Conservation (phyloP, 2,888 invertebrate species). For the Osmoderma eremita region DNA sequence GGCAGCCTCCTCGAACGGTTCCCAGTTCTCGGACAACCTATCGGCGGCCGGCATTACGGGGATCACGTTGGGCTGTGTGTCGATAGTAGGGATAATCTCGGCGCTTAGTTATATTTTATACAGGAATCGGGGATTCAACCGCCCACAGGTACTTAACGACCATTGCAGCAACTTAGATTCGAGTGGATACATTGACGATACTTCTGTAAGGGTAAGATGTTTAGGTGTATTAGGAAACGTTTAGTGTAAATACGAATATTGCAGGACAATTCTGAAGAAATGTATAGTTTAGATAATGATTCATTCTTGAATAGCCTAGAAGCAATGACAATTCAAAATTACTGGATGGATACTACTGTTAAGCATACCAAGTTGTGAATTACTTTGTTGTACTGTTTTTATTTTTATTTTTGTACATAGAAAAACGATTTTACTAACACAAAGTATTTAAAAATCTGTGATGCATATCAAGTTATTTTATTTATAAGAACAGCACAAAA, state of each 20-base stretch:
- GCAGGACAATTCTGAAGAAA: slow-evolving; percentile 92
- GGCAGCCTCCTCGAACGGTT: slow-evolving; percentile 39
- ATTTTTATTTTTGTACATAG: slow-evolving; percentile 8
- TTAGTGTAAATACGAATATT: slow-evolving; percentile 57
- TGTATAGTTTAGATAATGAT: slow-evolving; percentile 94
- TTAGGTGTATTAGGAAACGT: slow-evolving; percentile 37
- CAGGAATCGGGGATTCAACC: slow-evolving; percentile 78
- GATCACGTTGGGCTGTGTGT: slow-evolving; percentile 75
- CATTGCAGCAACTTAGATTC: slow-evolving; percentile 87
- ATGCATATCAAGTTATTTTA: slow-evolving; percentile 58
- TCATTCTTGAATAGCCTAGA: slow-evolving; percentile 92
- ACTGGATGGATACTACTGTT: slow-evolving; percentile 92
- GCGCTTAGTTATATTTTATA: slow-evolving; percentile 76
- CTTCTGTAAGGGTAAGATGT: slow-evolving; percentile 83
- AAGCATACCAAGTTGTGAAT: slow-evolving; percentile 87
- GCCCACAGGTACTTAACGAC: slow-evolving; percentile 84
- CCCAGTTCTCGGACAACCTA: slow-evolving; percentile 51
- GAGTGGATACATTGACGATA: slow-evolving; percentile 87
- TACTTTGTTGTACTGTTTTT: neutral
- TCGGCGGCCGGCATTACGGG: slow-evolving; percentile 70
- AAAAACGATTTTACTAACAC: slow-evolving; percentile 37
- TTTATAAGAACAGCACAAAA: neutral
- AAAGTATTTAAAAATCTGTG: slow-evolving; percentile 62
- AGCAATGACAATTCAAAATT: slow-evolving; percentile 94
- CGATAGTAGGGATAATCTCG: slow-evolving; percentile 72